A percentile compares a stretch with the other conserved stretches of the same genome.
Evolutionary conservation across 2,888 invertebrate genomes (phyloP).

Genomic region (Tenthredo mesomela): DNA sequence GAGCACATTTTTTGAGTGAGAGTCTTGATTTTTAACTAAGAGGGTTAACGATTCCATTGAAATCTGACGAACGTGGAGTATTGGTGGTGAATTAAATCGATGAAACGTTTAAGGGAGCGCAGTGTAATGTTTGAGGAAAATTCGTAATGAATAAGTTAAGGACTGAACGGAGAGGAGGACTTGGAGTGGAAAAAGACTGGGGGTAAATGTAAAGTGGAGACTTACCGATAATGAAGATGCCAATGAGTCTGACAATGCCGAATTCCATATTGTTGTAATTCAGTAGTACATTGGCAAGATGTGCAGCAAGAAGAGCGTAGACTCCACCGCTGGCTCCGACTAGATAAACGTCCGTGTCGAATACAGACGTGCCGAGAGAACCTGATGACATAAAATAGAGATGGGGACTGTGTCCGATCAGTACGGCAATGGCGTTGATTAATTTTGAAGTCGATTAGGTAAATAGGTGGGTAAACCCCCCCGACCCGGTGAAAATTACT

Average conservation of each 20-base stretch:
- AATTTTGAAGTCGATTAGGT: background rate
- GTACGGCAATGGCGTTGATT: background rate
- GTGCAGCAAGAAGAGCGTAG: conserved; percentile 97
- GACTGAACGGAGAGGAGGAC: background rate
- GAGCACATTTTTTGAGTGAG: background rate
- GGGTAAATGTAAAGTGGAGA: background rate
- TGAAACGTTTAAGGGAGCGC: background rate
- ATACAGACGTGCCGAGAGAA: conserved; percentile 91
- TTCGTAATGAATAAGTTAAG: background rate
- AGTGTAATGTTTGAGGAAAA: too few species aligned
- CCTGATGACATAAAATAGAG: conserved; percentile 74
- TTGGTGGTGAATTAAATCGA: background rate
- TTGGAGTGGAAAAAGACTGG: background rate
- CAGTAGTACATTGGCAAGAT: conserved; percentile 95
- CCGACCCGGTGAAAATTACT: background rate
- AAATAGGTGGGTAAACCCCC: background rate
- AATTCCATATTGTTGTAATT: conserved; percentile 98
- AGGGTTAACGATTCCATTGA: background rate
- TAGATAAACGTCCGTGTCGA: conserved; percentile 95
- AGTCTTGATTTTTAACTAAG: background rate
- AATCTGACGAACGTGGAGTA: background rate
- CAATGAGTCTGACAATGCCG: conserved; percentile 92
- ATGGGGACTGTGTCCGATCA: background rate
- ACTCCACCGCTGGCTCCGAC: conserved; percentile 99
- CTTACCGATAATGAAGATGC: conserved; percentile 94